Conservation (phyloP, 2,113 vertebrate species). For the Acrocephalus arundinaceus region DNA sequence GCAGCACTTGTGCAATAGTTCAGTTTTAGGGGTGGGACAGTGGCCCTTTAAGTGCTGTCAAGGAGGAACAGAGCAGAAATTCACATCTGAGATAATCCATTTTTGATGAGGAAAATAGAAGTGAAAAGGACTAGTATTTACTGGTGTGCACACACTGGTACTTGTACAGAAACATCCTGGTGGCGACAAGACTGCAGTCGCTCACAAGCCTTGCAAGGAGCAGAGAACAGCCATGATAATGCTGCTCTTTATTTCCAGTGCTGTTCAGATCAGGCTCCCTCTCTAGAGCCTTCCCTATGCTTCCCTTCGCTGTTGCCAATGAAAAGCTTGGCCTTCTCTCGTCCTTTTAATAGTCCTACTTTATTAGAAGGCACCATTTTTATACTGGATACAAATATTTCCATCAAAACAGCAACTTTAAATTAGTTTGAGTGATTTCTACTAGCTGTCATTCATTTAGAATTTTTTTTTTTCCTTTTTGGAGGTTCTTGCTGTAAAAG, state of each 20-base stretch:
- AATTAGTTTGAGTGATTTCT: not conserved
- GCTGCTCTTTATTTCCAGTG: slow-evolving; percentile 60
- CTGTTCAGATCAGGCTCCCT: slow-evolving; percentile 44
- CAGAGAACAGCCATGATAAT: slow-evolving; percentile 67
- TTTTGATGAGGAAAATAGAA: slow-evolving; percentile 51
- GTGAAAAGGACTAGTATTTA: slow-evolving; percentile 67
- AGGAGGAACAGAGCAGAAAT: slow-evolving; percentile 41
- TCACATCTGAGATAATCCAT: slow-evolving; percentile 38
- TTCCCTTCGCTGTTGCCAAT: not conserved
- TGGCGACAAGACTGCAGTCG: slow-evolving; percentile 68
- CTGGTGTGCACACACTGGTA: slow-evolving; percentile 55
- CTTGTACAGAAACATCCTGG: slow-evolving; percentile 73
- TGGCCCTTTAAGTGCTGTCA: slow-evolving; percentile 30
- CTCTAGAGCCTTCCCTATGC: slow-evolving; percentile 42
- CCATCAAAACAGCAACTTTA: not conserved
- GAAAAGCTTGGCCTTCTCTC: slow-evolving; percentile 39
- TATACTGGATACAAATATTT: not conserved
- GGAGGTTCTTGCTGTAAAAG: not conserved
- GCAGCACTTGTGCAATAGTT: not conserved
- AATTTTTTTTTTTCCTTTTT: not conserved
- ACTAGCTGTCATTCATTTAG: not conserved
- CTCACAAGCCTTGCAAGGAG: slow-evolving; percentile 55
- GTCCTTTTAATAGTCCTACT: not conserved
- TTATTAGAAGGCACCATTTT: not conserved
- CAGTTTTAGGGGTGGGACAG: not conserved